Percentiles rank a stretch among this genome's conserved stretches.
phyloP scores from a whole-genome alignment of 2,113 vertebrate species.

The Naja naja region DNA sequence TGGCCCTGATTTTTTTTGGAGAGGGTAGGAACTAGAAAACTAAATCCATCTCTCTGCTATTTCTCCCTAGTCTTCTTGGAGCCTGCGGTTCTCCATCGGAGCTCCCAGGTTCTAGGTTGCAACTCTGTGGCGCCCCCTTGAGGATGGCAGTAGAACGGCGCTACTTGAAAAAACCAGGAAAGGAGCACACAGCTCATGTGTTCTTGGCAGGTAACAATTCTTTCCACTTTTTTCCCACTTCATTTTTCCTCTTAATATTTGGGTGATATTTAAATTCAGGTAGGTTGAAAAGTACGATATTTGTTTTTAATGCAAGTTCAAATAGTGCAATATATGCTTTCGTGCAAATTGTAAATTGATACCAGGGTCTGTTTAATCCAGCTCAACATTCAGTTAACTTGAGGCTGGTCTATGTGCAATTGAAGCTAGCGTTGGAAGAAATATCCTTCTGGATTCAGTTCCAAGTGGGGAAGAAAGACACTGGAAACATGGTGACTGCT shows the following conservation, averaged over 20 bases:
- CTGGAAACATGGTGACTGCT: no score
- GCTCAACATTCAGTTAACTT: background rate
- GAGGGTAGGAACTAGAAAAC: no score
- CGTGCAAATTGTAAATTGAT: background rate
- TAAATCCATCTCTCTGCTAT: background rate
- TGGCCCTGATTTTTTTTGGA: background rate
- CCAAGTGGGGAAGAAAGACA: no score
- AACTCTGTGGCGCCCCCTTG: conserved; percentile 54
- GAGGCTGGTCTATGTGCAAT: background rate
- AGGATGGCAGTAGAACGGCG: conserved; percentile 68
- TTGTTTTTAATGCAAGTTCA: background rate
- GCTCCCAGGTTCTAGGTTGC: conserved; percentile 54
- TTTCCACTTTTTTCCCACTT: background rate
- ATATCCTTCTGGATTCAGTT: no score
- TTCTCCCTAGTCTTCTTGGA: conserved; percentile 54
- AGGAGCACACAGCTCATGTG: conserved; percentile 67
- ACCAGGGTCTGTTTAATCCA: background rate
- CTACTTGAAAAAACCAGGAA: conserved; percentile 61
- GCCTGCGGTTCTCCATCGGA: conserved; percentile 47
- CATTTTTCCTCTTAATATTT: background rate
- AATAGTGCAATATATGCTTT: background rate
- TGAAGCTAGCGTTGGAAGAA: background rate
- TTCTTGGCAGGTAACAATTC: conserved; percentile 74
- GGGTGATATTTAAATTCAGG: background rate
- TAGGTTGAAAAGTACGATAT: background rate